Evolutionary conservation across 2,797 vertebrate genomes (phyloP).

Genomic region (Hemitrygon akajei): DNA sequence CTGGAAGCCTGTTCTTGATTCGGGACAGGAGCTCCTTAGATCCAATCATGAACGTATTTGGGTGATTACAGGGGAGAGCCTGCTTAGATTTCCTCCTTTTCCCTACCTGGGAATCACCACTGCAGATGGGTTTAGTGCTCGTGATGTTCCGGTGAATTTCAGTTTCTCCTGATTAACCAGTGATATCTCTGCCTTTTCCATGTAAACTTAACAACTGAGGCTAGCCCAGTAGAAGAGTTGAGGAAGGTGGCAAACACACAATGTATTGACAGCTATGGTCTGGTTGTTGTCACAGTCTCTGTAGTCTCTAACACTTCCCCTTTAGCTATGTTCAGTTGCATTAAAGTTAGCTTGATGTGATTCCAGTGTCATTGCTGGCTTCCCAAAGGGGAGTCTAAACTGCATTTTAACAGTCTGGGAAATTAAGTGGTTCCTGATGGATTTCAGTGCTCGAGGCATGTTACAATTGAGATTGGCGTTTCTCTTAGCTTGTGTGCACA

Average conservation of each 20-base stretch:
- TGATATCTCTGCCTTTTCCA: neutral
- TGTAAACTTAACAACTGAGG: neutral
- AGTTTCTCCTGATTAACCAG: neutral
- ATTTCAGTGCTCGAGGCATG: neutral
- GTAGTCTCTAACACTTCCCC: neutral
- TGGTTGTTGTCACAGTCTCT: neutral
- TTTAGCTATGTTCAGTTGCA: neutral
- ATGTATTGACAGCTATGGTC: neutral
- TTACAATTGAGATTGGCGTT: neutral
- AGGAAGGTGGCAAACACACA: neutral
- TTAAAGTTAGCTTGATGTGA: neutral
- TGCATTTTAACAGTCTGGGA: neutral
- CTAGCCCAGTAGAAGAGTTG: neutral
- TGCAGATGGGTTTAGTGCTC: neutral
- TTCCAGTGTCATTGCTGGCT: too few species aligned
- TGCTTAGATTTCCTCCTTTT: too few species aligned
- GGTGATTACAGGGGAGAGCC: too few species aligned
- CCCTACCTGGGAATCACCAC: neutral
- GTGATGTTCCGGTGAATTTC: neutral
- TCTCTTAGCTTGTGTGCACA: neutral
- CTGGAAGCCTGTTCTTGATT: neutral
- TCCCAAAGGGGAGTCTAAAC: too few species aligned
- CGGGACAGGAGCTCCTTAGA: neutral
- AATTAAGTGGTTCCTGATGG: neutral
- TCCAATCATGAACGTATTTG: neutral